phyloP scores from a whole-genome alignment of 2,888 invertebrate genomes.

The Mythimna vitellina region DNA sequence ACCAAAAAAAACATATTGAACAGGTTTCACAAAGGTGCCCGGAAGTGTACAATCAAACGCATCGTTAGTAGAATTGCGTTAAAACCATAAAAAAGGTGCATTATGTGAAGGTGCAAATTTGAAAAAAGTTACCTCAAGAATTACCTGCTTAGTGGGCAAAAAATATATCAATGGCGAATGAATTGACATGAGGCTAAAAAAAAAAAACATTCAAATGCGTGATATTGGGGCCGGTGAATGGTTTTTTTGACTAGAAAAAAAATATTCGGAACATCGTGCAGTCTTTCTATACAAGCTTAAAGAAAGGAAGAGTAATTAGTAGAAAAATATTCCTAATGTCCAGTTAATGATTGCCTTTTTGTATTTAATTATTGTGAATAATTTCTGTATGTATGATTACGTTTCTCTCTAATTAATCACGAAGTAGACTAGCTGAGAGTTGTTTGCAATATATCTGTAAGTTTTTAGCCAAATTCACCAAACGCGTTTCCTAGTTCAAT shows the following conservation, averaged over 20 bases:
- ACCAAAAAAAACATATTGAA: slow-evolving; percentile 57
- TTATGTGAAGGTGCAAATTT: slow-evolving; percentile 83
- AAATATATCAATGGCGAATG: slow-evolving; percentile 75
- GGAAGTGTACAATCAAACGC: slow-evolving; percentile 80
- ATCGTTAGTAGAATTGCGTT: slow-evolving; percentile 84
- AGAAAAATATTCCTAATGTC: slow-evolving; percentile 17
- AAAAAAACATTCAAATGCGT: slow-evolving; percentile 78
- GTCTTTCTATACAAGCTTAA: slow-evolving; percentile 30
- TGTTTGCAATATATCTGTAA: neutral
- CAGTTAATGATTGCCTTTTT: slow-evolving; percentile 31
- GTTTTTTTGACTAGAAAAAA: slow-evolving; percentile 53
- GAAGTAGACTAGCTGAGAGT: slow-evolving; percentile 16
- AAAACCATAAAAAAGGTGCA: slow-evolving; percentile 81
- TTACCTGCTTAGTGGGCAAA: slow-evolving; percentile 72
- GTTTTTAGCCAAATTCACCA: neutral
- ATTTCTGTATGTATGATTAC: slow-evolving; percentile 3
- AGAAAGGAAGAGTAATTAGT: slow-evolving; percentile 47
- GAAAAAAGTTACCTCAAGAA: slow-evolving; percentile 74
- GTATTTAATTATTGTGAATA: slow-evolving; percentile 36
- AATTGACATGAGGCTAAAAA: slow-evolving; percentile 79
- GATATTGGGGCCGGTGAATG: slow-evolving; percentile 76
- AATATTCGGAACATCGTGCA: slow-evolving; percentile 33
- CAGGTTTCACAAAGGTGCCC: slow-evolving; percentile 71
- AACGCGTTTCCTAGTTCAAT: neutral
- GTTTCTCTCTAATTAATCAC: slow-evolving; percentile 37